Percentiles rank a stretch among this genome's conserved stretches.
These are phyloP conservation scores for Brenthis hecate DNA, from an alignment of 2,888 invertebrate genomes.

Conservation along the genomic window DNA sequence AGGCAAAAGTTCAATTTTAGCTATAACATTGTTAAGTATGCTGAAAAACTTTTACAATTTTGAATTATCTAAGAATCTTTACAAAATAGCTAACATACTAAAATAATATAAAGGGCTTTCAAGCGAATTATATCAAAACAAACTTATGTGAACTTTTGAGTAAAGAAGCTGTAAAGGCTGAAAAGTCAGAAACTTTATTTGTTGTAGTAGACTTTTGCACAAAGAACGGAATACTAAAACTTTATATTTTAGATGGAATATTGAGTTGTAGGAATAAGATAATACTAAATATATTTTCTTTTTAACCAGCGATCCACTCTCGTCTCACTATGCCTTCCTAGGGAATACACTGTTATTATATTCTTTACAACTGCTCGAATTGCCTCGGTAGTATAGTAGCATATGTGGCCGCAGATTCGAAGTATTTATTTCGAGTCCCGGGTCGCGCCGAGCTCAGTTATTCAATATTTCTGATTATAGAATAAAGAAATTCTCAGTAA, in stretches of 20 bases:
- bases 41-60: background rate
- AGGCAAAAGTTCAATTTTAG: background rate
- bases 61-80: background rate
- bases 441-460: too few species aligned
- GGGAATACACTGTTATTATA: too few species aligned
- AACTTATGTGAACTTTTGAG: slow-evolving; percentile 6
- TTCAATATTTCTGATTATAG: too few species aligned
- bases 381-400: too few species aligned
- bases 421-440: too few species aligned
- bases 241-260: background rate
- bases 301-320: too few species aligned
- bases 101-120: slow-evolving; percentile 4
- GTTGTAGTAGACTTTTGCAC: background rate
- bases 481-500: too few species aligned
- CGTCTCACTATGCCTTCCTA: too few species aligned
- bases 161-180: slow-evolving; percentile 12
- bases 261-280: background rate
- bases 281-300: too few species aligned
- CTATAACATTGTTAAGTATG: background rate
- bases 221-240: slow-evolving; percentile 2
- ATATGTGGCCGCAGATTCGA: too few species aligned
- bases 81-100: background rate
- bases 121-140: slow-evolving; percentile 6
- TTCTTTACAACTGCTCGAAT: too few species aligned
- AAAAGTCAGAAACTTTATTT: slow-evolving; percentile 10